Conservation (phyloP, 2,888 invertebrate genomes). For the Biston stratarius region DNA sequence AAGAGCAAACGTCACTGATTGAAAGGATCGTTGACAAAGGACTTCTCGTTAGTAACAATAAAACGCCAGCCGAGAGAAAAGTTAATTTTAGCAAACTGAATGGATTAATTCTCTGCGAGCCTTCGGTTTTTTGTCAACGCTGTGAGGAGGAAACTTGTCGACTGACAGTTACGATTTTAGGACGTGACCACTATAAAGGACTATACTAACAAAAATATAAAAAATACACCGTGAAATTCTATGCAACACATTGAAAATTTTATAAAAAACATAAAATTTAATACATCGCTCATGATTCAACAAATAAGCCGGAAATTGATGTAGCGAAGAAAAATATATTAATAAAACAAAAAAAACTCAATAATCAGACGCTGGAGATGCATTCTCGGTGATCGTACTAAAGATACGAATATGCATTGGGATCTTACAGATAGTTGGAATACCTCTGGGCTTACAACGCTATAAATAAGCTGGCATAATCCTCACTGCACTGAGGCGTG, state of each 20-base stretch:
- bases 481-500: constrained; percentile 55
- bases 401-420: constrained; percentile 19
- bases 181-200: constrained; percentile 8
- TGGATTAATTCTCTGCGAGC: constrained; percentile 51
- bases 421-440: constrained; percentile 55
- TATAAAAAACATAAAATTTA: background rate
- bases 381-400: constrained; percentile 9
- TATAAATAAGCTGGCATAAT: constrained; percentile 65
- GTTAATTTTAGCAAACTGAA: constrained; percentile 49
- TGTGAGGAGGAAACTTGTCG: constrained; percentile 11
- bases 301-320: constrained; percentile 2
- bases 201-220: background rate
- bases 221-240: background rate
- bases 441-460: constrained; percentile 54
- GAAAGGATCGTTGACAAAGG: constrained; percentile 35
- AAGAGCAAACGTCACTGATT: constrained; percentile 32
- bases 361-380: constrained; percentile 12
- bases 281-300: background rate
- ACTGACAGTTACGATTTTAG: constrained; percentile 1
- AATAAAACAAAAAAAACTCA: constrained; percentile 10
- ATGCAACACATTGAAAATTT: background rate
- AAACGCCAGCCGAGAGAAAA: constrained; percentile 36
- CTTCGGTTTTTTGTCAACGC: constrained; percentile 45
- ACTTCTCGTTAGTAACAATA: constrained; percentile 37
- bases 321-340: constrained; percentile 10